phyloP scores from a whole-genome alignment of 1,140 invertebrate species.

The Gerris buenoi region DNA sequence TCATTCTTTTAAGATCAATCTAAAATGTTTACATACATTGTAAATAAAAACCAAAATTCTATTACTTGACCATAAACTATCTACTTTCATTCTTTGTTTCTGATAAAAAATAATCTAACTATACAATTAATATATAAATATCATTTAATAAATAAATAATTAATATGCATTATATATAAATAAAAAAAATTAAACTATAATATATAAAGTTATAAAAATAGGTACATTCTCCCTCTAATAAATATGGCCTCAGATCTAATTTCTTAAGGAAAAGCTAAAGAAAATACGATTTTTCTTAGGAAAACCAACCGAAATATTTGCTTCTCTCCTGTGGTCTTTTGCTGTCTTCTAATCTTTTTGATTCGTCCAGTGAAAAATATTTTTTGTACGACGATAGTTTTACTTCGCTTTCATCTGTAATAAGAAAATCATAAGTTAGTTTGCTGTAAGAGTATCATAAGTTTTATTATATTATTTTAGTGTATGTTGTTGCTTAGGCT shows the following conservation, averaged over 20 bases:
- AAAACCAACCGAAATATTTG: background rate
- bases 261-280: background rate
- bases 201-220: background rate
- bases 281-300: background rate
- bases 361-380: background rate
- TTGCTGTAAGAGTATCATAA: too few relatives aligned
- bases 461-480: too few relatives aligned
- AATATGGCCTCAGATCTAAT: background rate
- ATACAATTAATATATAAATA: too few relatives aligned
- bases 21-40: too few relatives aligned
- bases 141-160: too few relatives aligned
- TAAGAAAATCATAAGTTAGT: too few relatives aligned
- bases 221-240: background rate
- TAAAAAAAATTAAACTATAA: background rate
- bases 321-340: background rate
- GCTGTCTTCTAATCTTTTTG: background rate
- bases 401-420: background rate
- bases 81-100: too few relatives aligned
- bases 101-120: too few relatives aligned
- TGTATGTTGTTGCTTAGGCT: too few relatives aligned
- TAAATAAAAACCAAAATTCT: too few relatives aligned
- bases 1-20: too few relatives aligned
- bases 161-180: background rate
- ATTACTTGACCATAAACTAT: too few relatives aligned
- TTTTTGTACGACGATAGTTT: background rate